A percentile compares a stretch with the other conserved stretches of the same genome.
Evolutionary conservation across 2,888 invertebrate genomes (phyloP).

Genomic region (Nomada ruficornis): DNA sequence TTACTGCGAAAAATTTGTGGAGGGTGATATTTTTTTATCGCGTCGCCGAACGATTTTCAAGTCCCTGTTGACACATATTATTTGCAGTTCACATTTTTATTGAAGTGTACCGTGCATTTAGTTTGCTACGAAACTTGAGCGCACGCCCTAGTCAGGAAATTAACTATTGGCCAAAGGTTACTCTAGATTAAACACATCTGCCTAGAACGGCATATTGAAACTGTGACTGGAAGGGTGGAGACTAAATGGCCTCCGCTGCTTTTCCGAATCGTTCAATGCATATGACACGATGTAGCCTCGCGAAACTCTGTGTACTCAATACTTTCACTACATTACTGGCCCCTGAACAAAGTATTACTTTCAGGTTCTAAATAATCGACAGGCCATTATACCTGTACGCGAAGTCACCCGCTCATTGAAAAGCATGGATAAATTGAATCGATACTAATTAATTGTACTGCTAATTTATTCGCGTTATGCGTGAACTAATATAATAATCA

Average conservation of each 20-base stretch:
- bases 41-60: no score
- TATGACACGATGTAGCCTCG: background rate
- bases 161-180: background rate
- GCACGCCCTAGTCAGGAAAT: background rate
- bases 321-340: background rate
- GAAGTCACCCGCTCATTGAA: background rate
- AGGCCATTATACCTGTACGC: background rate
- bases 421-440: no score
- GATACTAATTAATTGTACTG: background rate
- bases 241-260: background rate
- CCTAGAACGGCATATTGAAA: background rate
- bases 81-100: no score
- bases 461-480: no score
- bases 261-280: background rate
- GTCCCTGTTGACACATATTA: no score
- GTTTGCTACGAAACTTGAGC: background rate
- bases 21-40: no score
- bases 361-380: background rate
- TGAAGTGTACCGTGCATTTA: background rate
- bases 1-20: no score
- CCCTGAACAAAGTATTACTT: background rate
- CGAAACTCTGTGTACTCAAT: background rate
- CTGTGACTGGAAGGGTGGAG: background rate
- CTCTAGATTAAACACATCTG: background rate
- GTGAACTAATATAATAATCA: no score